Conservation (phyloP, 2,888 invertebrate species). For the Drosophila niveifrons region DNA sequence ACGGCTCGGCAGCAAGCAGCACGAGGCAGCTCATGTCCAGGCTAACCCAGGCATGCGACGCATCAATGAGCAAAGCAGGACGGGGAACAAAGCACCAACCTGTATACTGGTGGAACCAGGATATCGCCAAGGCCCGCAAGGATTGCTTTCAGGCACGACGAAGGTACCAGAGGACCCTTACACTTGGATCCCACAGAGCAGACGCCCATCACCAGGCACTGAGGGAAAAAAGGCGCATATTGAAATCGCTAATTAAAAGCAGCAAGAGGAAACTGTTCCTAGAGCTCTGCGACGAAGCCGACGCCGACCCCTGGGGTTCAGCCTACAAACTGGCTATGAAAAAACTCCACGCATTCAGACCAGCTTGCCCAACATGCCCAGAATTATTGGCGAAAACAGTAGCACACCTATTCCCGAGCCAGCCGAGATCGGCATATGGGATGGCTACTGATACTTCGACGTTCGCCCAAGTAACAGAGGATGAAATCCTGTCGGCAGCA, state of each 20-base stretch:
- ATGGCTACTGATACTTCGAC: background rate
- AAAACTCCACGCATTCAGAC: background rate
- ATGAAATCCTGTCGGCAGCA: no score
- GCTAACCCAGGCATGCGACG: conserved; percentile 1
- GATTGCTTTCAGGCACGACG: background rate
- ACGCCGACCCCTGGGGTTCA: background rate
- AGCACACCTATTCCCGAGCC: background rate
- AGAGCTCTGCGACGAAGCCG: background rate
- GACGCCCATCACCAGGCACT: background rate
- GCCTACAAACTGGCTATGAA: background rate
- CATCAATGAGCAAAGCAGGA: background rate
- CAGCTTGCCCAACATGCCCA: background rate
- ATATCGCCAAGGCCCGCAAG: background rate
- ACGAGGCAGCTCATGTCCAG: background rate
- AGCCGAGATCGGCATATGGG: background rate
- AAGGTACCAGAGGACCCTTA: background rate
- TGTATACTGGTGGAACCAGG: background rate
- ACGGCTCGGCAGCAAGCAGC: no score
- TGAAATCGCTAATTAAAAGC: no score
- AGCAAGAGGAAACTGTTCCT: background rate
- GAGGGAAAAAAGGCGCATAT: background rate
- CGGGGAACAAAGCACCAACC: background rate
- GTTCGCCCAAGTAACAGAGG: no score
- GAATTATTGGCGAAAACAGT: no score
- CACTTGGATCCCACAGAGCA: no score